These are phyloP conservation scores for Drosophila kurseongensis DNA, from an alignment of 1,140 invertebrate genomes.

Conservation along the genomic window DNA sequence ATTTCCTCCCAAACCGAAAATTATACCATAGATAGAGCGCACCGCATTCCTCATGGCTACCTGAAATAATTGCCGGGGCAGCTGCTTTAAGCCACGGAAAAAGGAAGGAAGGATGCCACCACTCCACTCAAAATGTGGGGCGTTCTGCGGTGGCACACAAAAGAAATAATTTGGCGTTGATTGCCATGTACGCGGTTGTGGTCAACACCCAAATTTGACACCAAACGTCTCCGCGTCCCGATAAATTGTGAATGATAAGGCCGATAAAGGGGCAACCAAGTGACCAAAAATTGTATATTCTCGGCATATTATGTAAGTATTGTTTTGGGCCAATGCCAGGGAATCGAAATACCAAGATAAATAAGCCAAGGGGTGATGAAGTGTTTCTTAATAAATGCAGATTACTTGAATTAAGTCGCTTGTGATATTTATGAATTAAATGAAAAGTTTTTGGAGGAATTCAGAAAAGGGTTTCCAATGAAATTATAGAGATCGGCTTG, in stretches of 20 bases:
- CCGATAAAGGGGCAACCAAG: conserved; percentile 35
- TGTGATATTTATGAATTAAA: conserved; percentile 14
- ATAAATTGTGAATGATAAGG: conserved; percentile 74
- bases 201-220: conserved; percentile 81
- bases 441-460: neutral
- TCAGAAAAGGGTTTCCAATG: neutral
- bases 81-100: conserved; percentile 50
- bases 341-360: conserved; percentile 19
- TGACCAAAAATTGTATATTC: conserved; percentile 49
- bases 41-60: conserved; percentile 57
- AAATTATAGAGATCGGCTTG: conserved; percentile 4
- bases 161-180: conserved; percentile 79
- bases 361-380: conserved; percentile 39
- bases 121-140: conserved; percentile 24
- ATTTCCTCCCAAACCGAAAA: conserved; percentile 42
- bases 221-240: conserved; percentile 53
- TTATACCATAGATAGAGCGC: conserved; percentile 62
- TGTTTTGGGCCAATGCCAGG: conserved; percentile 15
- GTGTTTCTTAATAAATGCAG: conserved; percentile 49
- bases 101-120: conserved; percentile 54
- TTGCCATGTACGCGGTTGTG: conserved; percentile 78
- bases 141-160: conserved; percentile 55
- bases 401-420: conserved; percentile 40
- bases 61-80: conserved; percentile 75
- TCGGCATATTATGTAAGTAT: conserved; percentile 4